Base-by-base conservation (phyloP, 2,888 invertebrate genomes). In the Cenopis cana region DNA sequence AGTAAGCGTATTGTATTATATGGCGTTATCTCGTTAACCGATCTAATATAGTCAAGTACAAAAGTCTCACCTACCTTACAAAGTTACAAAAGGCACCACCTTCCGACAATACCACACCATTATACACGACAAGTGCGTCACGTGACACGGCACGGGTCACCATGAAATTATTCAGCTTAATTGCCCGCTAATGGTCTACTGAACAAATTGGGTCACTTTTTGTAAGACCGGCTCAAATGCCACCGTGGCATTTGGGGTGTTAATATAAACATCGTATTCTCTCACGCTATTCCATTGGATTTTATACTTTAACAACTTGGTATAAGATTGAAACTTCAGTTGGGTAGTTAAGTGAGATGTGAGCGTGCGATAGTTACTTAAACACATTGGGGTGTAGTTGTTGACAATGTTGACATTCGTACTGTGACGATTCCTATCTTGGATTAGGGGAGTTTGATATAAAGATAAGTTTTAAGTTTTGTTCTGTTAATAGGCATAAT, bases 381-480 rank as follows among this genome's bases (percentile, higher is more conserved):
- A 49, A 12, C 17, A 1, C 10, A 5, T 24, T 54, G 38, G 54
- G 64, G 64, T 38, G 18, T n/a, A 24, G 52, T 52, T 54, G 52
- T 64, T 54, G 52, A 54, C 52, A 54, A 38, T 54, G 52, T 64
- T 54, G 52, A 54, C 52, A 54, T 64, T 54, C 52, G 38, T 64
- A 52, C 52, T 64, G 64, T 64, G 52, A 24, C n/a, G 64, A 64
- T 64, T 62, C 20, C n/a, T n/a, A 64, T 64, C 64, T 54, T 54
- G 36, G 41, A 46, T n/a, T 18, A 10, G 20, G 60, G 52, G 52
- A 24, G 62, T 36, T 38, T n/a, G 38, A 38, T 64, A 18, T 20
- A 64, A 52, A 38, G 64, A 64, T 64, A 64, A 64, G 54, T 18
- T 20, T 64, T 24, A 64, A 64, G 38, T 62, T 64, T 64, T 36